A percentile compares a stretch with the other conserved stretches of the same genome.
These are phyloP conservation scores for Seira musarum DNA, from an alignment of 2,888 invertebrate genomes.

Conservation along the genomic window DNA sequence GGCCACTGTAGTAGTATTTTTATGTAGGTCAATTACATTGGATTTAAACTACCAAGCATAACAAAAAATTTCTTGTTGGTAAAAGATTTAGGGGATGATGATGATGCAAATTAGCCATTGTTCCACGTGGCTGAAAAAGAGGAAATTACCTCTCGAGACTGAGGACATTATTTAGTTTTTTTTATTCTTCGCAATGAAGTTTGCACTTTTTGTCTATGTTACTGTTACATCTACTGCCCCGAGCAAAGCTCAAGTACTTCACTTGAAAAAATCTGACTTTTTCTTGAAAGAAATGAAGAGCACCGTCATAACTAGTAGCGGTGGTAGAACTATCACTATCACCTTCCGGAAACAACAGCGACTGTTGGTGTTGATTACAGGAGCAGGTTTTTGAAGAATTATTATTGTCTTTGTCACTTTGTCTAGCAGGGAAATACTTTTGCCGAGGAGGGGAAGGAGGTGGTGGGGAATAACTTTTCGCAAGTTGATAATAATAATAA, in stretches of 20 bases:
- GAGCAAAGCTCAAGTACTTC: slow-evolving; percentile 30
- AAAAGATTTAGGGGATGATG: no score
- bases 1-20: no score
- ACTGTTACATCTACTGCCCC: no score
- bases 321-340: neutral
- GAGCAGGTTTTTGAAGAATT: slow-evolving; percentile 18
- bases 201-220: neutral
- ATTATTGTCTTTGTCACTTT: slow-evolving; percentile 43
- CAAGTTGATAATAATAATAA: slow-evolving; percentile 33
- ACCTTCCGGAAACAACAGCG: neutral
- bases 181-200: neutral
- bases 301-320: neutral
- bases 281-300: slow-evolving; percentile 48
- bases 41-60: no score
- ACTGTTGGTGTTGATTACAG: neutral
- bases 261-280: slow-evolving; percentile 34
- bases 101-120: neutral
- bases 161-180: neutral
- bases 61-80: no score
- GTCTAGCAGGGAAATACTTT: no score
- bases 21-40: no score
- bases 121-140: neutral
- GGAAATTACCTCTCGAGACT: neutral
- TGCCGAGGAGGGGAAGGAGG: neutral
- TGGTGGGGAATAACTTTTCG: slow-evolving; percentile 9